Conservation (phyloP, 2,888 invertebrate species). For the Eupeodes luniger region DNA sequence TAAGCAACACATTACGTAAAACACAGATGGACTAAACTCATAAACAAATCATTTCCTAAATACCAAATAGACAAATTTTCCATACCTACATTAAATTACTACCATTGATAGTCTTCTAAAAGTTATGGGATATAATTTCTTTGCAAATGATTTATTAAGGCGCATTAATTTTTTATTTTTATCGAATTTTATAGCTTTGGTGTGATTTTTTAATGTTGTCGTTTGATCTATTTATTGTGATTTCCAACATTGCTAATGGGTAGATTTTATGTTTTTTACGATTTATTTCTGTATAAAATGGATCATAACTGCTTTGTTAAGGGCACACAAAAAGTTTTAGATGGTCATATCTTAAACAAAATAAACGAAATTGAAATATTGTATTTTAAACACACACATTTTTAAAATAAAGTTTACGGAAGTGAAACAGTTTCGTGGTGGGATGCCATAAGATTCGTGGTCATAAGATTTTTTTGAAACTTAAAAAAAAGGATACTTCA, state of each 20-base stretch:
- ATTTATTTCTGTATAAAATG: not conserved
- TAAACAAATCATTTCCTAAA: too few species aligned
- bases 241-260: not conserved
- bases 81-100: not conserved
- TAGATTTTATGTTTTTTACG: not conserved
- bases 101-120: not conserved
- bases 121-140: not conserved
- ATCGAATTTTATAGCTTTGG: slow-evolving; percentile 5
- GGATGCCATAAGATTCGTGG: too few species aligned
- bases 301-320: not conserved
- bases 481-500: too few species aligned
- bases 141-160: not conserved
- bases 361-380: not conserved
- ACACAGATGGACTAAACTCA: too few species aligned
- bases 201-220: not conserved
- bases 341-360: not conserved
- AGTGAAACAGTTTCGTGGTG: too few species aligned
- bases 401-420: too few species aligned
- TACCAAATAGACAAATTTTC: too few species aligned
- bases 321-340: not conserved
- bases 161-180: slow-evolving; percentile 3
- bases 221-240: not conserved
- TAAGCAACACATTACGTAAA: too few species aligned
- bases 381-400: not conserved
- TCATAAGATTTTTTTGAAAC: too few species aligned